Percentiles rank a stretch among this genome's conserved stretches.
Conservation (phyloP, 2,113 vertebrate species). For the Rattus rattus region DNA sequence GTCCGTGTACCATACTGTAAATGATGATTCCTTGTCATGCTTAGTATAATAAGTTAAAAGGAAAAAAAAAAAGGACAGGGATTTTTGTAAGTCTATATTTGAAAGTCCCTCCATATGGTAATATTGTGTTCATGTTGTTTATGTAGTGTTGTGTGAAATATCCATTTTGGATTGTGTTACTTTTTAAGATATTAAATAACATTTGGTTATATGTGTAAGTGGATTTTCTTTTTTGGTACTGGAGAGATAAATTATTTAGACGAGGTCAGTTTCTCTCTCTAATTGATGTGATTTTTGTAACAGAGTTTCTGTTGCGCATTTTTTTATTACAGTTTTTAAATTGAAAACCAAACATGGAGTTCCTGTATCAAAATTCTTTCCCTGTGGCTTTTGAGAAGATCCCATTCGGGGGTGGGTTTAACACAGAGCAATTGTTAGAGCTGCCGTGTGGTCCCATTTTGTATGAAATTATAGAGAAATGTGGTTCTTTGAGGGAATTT, state of each 20-base stretch:
- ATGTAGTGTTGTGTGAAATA: slow-evolving; percentile 98
- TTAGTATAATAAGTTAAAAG: slow-evolving; percentile 97
- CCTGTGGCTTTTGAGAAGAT: slow-evolving; percentile 18
- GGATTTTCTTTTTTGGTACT: slow-evolving; percentile 83
- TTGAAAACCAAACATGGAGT: slow-evolving; percentile 19
- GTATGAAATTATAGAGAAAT: slow-evolving; percentile 5
- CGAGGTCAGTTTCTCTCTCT: slow-evolving; percentile 62
- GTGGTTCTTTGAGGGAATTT: background rate
- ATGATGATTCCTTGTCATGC: slow-evolving; percentile 99
- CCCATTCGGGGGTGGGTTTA: slow-evolving; percentile 3
- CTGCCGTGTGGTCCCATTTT: background rate
- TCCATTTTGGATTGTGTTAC: slow-evolving; percentile 98
- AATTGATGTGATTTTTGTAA: background rate
- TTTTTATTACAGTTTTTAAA: slow-evolving; percentile 22
- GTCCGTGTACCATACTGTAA: slow-evolving; percentile 98
- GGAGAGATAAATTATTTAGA: slow-evolving; percentile 59
- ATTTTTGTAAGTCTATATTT: slow-evolving; percentile 99
- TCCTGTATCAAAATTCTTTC: slow-evolving; percentile 38
- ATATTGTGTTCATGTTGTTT: slow-evolving; percentile 97
- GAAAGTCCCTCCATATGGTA: slow-evolving; percentile 98
- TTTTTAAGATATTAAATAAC: slow-evolving; percentile 99
- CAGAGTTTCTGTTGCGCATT: background rate
- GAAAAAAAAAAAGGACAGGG: slow-evolving; percentile 92
- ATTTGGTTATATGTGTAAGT: slow-evolving; percentile 94
- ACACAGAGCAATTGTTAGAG: background rate